Conservation (phyloP, 2,888 invertebrate genomes). For the Nephrotoma flavescens region DNA sequence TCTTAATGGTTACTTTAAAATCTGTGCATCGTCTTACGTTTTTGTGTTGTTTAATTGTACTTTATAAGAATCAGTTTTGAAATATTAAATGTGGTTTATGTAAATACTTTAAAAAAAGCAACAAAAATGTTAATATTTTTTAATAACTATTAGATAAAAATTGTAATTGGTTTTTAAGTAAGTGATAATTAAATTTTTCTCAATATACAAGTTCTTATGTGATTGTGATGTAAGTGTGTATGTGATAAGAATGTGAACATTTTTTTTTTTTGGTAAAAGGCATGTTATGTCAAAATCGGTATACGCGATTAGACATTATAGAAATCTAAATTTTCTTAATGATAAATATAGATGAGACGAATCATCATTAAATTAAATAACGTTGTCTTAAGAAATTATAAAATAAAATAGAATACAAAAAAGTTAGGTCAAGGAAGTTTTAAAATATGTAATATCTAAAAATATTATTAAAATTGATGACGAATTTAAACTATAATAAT, state of each 20-base stretch:
- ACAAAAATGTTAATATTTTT: not conserved
- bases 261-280: not conserved
- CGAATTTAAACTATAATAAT: not conserved
- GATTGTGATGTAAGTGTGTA: not conserved
- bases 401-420: not conserved
- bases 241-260: not conserved
- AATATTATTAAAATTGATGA: not conserved
- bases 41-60: not conserved
- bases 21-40: not conserved
- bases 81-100: not conserved
- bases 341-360: not conserved
- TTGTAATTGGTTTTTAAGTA: not conserved
- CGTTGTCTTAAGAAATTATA: not conserved
- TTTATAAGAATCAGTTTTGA: not conserved
- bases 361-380: not conserved
- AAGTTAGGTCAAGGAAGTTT: not conserved
- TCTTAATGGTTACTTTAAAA: not conserved
- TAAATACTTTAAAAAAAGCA: not conserved
- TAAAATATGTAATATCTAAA: not conserved
- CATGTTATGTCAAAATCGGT: not conserved
- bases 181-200: not conserved
- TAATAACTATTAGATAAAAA: not conserved
- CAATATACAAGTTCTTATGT: not conserved
- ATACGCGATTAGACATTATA: not conserved
- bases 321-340: not conserved